These are phyloP conservation scores for Sminthurides aquaticus DNA, from an alignment of 2,888 invertebrate genomes.

Conservation along the genomic window DNA sequence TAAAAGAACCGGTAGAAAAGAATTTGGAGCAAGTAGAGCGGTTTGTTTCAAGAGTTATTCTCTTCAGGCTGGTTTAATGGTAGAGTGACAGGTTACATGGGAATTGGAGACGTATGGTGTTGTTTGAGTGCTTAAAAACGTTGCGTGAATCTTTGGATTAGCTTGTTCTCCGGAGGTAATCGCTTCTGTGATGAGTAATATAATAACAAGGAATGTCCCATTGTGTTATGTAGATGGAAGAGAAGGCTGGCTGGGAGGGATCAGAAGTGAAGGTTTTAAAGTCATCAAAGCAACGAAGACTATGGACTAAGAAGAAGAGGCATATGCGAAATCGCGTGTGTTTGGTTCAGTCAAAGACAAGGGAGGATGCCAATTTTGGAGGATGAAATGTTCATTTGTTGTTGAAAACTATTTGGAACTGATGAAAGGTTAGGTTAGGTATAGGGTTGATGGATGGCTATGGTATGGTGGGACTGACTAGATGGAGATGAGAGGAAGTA, in stretches of 20 bases:
- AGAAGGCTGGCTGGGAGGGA: too few relatives aligned
- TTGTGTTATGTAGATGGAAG: too few relatives aligned
- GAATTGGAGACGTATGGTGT: background rate
- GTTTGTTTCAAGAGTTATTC: too few relatives aligned
- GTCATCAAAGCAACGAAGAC: too few relatives aligned
- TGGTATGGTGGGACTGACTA: background rate
- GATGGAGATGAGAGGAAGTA: background rate
- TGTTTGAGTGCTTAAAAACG: background rate
- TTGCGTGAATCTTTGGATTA: background rate
- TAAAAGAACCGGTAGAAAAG: too few relatives aligned
- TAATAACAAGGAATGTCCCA: background rate
- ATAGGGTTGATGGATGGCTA: too few relatives aligned
- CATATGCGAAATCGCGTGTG: too few relatives aligned
- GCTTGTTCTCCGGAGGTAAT: background rate
- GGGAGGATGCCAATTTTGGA: background rate
- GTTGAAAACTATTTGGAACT: background rate
- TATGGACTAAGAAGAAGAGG: too few relatives aligned
- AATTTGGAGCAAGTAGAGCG: too few relatives aligned
- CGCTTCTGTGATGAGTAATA: background rate
- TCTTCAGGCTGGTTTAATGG: background rate
- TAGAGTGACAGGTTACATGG: background rate
- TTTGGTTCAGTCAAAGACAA: background rate
- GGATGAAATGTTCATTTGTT: background rate
- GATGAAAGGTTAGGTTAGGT: too few relatives aligned
- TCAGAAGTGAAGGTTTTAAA: too few relatives aligned